phyloP scores from a whole-genome alignment of 2,113 vertebrate genomes.

The Barnardius zonarius region DNA sequence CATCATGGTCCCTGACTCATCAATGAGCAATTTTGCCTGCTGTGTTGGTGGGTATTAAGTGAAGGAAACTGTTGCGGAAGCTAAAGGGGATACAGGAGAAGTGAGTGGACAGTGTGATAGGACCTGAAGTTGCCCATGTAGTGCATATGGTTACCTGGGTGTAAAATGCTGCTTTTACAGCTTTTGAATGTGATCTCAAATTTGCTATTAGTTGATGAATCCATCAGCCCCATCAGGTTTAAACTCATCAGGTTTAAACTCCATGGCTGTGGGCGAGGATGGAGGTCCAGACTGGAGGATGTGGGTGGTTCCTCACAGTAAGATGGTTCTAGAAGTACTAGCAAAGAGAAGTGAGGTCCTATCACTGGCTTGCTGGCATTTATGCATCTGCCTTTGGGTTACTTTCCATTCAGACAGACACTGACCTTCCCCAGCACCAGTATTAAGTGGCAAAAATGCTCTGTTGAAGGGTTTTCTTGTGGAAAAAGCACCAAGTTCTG shows the following conservation, averaged over 20 bases:
- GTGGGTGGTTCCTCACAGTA: neutral
- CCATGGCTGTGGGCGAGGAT: neutral
- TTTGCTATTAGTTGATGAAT: neutral
- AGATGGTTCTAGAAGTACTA: neutral
- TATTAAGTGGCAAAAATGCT: neutral
- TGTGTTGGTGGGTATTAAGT: rapidly evolving
- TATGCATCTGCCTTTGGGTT: neutral
- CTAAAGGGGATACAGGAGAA: neutral
- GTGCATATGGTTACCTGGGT: rapidly evolving
- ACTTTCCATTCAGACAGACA: neutral
- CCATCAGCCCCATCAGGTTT: neutral
- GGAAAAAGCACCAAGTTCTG: rapidly evolving
- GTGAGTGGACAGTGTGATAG: neutral
- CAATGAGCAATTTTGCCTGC: neutral
- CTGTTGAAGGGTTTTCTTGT: neutral
- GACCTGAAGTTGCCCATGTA: neutral
- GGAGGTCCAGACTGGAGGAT: neutral
- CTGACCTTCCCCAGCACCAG: neutral
- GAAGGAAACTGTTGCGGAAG: neutral
- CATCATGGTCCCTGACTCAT: neutral
- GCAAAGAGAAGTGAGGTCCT: neutral
- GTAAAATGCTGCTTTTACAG: neutral
- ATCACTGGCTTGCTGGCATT: neutral
- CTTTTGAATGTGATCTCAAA: neutral
- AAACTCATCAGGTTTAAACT: neutral